Conservation (phyloP, 1,140 invertebrate genomes). For the Tetramorium parvispinum region DNA sequence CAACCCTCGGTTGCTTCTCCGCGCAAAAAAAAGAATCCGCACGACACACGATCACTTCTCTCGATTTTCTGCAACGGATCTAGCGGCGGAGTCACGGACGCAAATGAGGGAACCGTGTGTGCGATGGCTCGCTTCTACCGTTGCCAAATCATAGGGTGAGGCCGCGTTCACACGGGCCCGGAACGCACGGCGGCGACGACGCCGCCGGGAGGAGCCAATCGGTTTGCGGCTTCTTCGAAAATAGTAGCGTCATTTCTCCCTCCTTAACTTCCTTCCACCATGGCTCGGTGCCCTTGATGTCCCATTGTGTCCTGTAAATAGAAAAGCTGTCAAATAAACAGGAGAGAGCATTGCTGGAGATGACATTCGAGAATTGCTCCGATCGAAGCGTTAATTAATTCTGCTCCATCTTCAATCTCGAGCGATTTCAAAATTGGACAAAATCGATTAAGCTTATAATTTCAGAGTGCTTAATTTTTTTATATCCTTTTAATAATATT, state of each 20-base stretch:
- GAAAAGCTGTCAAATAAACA: no score
- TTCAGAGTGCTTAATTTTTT: no score
- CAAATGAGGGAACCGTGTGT: constrained; percentile 67
- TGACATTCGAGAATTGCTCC: no score
- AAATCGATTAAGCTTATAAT: no score
- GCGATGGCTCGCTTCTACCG: constrained; percentile 63
- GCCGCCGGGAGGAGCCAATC: background rate
- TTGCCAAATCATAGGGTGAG: constrained; percentile 44
- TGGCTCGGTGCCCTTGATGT: no score
- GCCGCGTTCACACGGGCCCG: background rate
- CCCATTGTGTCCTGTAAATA: no score
- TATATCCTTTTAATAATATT: no score
- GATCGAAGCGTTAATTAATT: no score
- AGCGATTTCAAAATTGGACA: no score
- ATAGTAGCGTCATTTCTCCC: background rate
- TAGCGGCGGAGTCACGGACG: constrained; percentile 49
- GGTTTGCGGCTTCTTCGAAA: background rate
- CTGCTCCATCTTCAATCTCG: no score
- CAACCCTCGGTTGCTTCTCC: constrained; percentile 35
- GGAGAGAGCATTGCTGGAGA: no score
- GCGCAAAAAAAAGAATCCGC: constrained; percentile 54
- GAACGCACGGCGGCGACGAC: background rate
- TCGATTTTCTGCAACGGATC: constrained; percentile 10
- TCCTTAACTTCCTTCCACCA: background rate
- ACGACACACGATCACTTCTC: constrained; percentile 55